Base-by-base conservation (phyloP, 2,888 invertebrate genomes). In the Synanthedon andrenaeformis region DNA sequence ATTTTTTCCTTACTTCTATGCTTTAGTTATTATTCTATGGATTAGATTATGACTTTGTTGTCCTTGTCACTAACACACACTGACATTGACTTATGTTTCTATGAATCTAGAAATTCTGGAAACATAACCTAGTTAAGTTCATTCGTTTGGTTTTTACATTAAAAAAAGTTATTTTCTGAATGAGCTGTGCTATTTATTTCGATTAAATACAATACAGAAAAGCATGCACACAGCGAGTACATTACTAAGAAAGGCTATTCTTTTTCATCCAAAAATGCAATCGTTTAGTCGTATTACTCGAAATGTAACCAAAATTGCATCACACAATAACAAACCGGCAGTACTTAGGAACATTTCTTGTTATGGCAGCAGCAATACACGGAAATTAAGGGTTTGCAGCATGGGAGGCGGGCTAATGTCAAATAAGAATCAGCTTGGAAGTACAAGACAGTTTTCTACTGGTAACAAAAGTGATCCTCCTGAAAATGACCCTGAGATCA, bases 251-350 rank as follows among this genome's bases (percentile, higher is more conserved):
- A 84, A 77, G 58, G 69, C 76, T 49, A 66, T 81, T 50, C 61
- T 80, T 49, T 66, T 63, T 28, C 74, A 75, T 60, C 72, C 81
- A 2, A 80, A 78, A 54, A 63, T 84, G 52, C 80, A 76, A 65
- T 69, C 65, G 1, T 65, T 70, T 41, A 56, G 58, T 55, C 71
- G 72, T 56, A 61, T 82, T 51, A 64, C 75, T 60, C 78, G 79
- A 55, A 81, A 75, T 78, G 64, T 78, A 60, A 64, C 74, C n/a
- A 82, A 78, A 79, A 70, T 85, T 85, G 82, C 85, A 83, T 86
- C 83, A 81, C 72, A 73, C 59, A 71, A 62, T 65, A 59, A 55
- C 45, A 82, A 73, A 67, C 74, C 77, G 68, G 70, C 63, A 58
- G 74, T 64, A 56, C 66, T 64, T 13, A 52, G 17, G 42, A 51